Evolutionary conservation across 2,888 invertebrate species (phyloP), one percentile per base, ranked within the genome.

Genomic region (Agonopterix subpropinquella): DNA sequence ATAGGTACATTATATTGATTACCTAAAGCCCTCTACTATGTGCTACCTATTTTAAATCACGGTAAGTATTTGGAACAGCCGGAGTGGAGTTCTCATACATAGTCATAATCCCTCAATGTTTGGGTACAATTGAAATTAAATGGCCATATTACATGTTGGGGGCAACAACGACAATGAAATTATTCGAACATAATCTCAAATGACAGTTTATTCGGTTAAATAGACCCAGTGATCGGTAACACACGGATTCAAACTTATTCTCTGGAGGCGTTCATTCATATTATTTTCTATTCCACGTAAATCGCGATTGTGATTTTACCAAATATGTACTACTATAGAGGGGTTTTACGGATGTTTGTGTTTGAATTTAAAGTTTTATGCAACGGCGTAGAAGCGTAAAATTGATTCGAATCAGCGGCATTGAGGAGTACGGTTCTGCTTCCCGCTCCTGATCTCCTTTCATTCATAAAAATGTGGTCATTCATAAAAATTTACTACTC

Each of bases 361-460:
- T 77, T 71, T 63, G 66, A 72, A 70, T 72, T 73, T 62, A 65
- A 11, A 47, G 77, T 80, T 84, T 83, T 84, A 85, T 86, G 85
- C 86, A 87, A 87, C 74, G 73, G 77, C 69, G 78, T 71, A 53
- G 73, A 65, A 65, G 76, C 83, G 78, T 85, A 70, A 83, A 88
- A 88, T 88, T 86, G 84, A 80, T 81, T 81, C 64, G 64, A 61
- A 62, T 59, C 53, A 61, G 56, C 54, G 48, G 62, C 61, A 70
- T 76, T 67, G 69, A 67, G 71, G 73, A 81, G 82, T 83, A 84
- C 84, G 81, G 71, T 18, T 2, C 28, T 64, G 59, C 56, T 54
- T 67, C 59, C 63, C 52, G 59, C 56, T 55, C 66, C 59, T 63
- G 51, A 73, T 70, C 64, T 63, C 60, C 58, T 69, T 28, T 67